These are phyloP conservation scores for Benthosema pterotum DNA, from an alignment of 2,797 vertebrate species.

Conservation along the genomic window DNA sequence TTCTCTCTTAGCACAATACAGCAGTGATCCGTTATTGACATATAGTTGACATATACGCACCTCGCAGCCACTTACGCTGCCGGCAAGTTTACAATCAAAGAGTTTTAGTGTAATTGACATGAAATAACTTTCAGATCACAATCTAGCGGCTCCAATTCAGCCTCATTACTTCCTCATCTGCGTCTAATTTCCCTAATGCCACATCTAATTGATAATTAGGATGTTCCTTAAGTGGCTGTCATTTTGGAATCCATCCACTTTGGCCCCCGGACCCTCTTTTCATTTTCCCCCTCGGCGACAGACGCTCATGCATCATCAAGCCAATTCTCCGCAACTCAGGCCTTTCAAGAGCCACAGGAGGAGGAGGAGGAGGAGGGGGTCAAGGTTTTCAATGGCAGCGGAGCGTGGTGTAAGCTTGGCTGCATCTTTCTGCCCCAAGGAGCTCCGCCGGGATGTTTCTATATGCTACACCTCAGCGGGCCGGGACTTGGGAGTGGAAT, in stretches of 20 bases:
- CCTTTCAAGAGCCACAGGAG: constrained; percentile 32
- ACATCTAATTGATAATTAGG: constrained; percentile 52
- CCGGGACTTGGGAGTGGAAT: constrained; percentile 67
- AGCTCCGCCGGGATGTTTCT: constrained; percentile 52
- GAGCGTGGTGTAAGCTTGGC: constrained; percentile 29
- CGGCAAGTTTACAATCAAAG: not conserved
- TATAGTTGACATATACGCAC: not conserved
- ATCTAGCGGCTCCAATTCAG: not conserved
- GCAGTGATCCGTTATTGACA: not conserved
- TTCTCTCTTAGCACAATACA: not conserved
- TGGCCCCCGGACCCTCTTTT: constrained; percentile 39
- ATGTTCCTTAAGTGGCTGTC: constrained; percentile 43
- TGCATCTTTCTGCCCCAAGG: constrained; percentile 21
- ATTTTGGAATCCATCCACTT: constrained; percentile 50
- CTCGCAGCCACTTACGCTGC: not conserved
- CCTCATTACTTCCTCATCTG: constrained; percentile 19
- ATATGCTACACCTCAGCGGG: constrained; percentile 51
- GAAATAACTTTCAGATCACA: constrained; percentile 1
- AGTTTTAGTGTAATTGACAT: not conserved
- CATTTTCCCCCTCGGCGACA: constrained; percentile 31
- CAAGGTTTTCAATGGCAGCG: constrained; percentile 56
- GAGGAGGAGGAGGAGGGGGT: constrained; percentile 58
- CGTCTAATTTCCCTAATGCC: constrained; percentile 47
- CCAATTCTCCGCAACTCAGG: constrained; percentile 41
- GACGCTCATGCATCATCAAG: constrained; percentile 50